Conservation (phyloP, 2,888 invertebrate species). For the Latrodectus hesperus region DNA sequence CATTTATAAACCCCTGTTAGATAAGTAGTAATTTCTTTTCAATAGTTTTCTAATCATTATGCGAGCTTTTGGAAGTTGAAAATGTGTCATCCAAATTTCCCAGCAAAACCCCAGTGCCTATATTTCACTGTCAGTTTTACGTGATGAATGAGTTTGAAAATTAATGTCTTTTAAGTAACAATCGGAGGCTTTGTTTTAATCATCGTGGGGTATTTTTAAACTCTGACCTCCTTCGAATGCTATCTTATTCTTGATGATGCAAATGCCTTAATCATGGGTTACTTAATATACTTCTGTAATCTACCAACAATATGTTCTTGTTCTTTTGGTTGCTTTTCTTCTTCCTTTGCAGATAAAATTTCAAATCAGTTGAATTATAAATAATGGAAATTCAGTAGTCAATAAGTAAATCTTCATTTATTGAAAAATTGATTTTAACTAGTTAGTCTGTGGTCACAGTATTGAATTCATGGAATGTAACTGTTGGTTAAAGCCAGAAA, state of each 20-base stretch:
- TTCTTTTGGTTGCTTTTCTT: too few relatives aligned
- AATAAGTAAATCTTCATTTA: neutral
- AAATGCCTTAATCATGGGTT: neutral
- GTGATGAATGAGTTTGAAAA: constrained; percentile 1
- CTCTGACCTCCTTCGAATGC: neutral
- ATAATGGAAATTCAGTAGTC: neutral
- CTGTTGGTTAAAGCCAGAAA: too few relatives aligned
- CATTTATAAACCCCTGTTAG: too few relatives aligned
- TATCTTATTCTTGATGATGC: neutral
- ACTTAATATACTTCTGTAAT: neutral
- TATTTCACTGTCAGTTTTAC: neutral
- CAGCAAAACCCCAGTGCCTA: neutral
- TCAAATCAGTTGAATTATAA: neutral
- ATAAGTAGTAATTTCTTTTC: neutral
- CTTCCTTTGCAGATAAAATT: neutral
- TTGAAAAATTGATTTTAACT: constrained; percentile 2
- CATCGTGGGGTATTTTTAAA: neutral
- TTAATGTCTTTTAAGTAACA: constrained; percentile 3
- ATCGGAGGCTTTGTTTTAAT: neutral
- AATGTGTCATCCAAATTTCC: neutral
- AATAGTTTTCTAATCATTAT: neutral
- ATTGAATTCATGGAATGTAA: too few relatives aligned
- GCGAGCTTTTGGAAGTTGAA: neutral
- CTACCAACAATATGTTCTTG: too few relatives aligned
- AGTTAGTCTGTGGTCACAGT: neutral